These are phyloP conservation scores for Sminthurides bifidus DNA, from an alignment of 1,140 invertebrate genomes.

Conservation along the genomic window DNA sequence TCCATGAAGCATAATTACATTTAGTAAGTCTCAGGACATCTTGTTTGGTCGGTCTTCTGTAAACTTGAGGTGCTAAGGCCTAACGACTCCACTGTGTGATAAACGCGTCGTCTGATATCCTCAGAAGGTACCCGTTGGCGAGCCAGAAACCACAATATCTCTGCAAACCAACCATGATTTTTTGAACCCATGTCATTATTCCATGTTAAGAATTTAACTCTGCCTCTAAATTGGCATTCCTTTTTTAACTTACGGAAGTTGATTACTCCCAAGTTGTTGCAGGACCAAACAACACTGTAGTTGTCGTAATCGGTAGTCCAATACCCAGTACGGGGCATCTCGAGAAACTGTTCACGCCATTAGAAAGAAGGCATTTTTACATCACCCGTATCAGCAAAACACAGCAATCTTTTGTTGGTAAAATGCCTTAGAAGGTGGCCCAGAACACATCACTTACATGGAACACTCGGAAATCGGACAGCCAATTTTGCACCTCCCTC, in stretches of 20 bases:
- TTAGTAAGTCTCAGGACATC: slow-evolving; percentile 10
- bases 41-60: slow-evolving; percentile 1
- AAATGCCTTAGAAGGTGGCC: not conserved
- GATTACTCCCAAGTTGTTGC: slow-evolving; percentile 50
- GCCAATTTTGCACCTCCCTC: slow-evolving; percentile 43
- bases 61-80: not conserved
- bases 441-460: too few species aligned
- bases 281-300: slow-evolving; percentile 64
- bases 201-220: not conserved
- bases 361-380: not conserved
- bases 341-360: not conserved
- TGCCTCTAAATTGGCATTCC: too few species aligned
- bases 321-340: slow-evolving; percentile 51
- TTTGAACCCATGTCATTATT: not conserved
- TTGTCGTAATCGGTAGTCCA: slow-evolving; percentile 66
- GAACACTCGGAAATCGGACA: slow-evolving; percentile 44
- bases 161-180: slow-evolving; percentile 36
- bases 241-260: slow-evolving; percentile 57
- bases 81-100: not conserved
- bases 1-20: too few species aligned
- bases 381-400: not conserved
- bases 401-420: not conserved
- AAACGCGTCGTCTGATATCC: slow-evolving; percentile 33
- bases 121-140: slow-evolving; percentile 45
- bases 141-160: slow-evolving; percentile 54